Conservation (phyloP, 2,113 vertebrate species). For the Spea bombifrons region DNA sequence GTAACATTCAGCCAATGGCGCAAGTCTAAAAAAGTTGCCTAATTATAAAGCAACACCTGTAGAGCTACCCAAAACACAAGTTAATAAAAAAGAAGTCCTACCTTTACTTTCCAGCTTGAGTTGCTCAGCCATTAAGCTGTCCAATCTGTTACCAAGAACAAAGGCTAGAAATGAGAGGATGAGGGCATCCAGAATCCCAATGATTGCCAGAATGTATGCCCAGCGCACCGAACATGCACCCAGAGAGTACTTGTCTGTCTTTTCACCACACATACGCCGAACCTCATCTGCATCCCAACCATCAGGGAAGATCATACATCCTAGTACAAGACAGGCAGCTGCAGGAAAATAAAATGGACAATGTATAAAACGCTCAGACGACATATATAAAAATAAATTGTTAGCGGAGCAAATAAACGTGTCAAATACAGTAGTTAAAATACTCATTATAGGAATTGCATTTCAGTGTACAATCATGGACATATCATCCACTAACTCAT, state of each 20-base stretch:
- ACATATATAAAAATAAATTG: too few relatives aligned
- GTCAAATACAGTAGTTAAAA: too few relatives aligned
- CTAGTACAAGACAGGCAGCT: slow-evolving; percentile 94
- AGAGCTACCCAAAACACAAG: too few relatives aligned
- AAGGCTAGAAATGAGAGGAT: slow-evolving; percentile 96
- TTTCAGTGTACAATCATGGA: too few relatives aligned
- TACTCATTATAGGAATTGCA: too few relatives aligned
- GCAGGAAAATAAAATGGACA: not conserved
- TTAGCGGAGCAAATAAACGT: too few relatives aligned
- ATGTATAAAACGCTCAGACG: too few relatives aligned
- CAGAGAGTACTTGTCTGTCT: slow-evolving; percentile 90
- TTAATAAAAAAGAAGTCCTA: slow-evolving; percentile 58
- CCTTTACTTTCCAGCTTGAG: slow-evolving; percentile 96
- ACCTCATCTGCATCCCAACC: slow-evolving; percentile 95
- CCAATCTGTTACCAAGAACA: slow-evolving; percentile 93
- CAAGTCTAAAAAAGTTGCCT: too few relatives aligned
- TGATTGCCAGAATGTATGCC: slow-evolving; percentile 94
- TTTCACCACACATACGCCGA: slow-evolving; percentile 89
- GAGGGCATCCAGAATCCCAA: slow-evolving; percentile 93
- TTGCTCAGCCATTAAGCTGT: slow-evolving; percentile 92
- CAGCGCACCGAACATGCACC: slow-evolving; percentile 93
- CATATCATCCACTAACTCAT: too few relatives aligned
- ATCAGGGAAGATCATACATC: slow-evolving; percentile 96
- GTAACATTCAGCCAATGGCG: too few relatives aligned
- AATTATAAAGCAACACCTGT: too few relatives aligned